Base-by-base conservation (phyloP, 2,797 vertebrate species). In the Sebastes minor region DNA sequence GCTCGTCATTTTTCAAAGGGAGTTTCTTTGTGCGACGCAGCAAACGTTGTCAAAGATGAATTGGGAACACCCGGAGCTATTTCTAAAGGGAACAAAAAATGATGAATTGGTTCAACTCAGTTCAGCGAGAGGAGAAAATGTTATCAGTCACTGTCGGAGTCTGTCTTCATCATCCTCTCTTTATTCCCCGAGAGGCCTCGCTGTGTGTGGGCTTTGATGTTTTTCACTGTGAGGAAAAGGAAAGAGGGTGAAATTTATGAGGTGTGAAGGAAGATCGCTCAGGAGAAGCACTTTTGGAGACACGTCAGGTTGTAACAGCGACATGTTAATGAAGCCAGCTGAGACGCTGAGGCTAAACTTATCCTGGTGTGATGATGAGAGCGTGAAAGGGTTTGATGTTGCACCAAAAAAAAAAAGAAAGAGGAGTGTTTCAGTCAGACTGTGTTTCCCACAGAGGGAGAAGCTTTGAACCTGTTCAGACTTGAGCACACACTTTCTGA, bases 401-500 rank as follows among this genome's bases (percentile, higher is more conserved):
- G 61, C 73, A 22, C 35, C 65, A 28, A 69, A 76, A 32, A 70
- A 32, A 70, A 23, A 70, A 61, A 57, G 59, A 70, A 23, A 70
- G 57, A 57, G 59, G 13, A 71, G 59, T 8, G 62, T 78, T 67
- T 82, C 20, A 64, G 70, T 74, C 22, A 25, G 18, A 70, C 16
- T 27, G 23, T 27, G 22, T 69, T 70, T 71, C 69, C 20, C 82
- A 78, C 57, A 42, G 32, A 28, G 20, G 22, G 61, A 68, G 71
- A 60, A 46, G 61, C n/a, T 28, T 56, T 72, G n/a, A 75, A 72
- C 79, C 14, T 86, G 87, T 84, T 74, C 52, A 75, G 63, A 80
- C 53, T 73, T 66, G 14, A 67, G 14, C 25, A 70, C 49, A 76
- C 9, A 13, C 20, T 56, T 6, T 46, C 42, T 57, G 33, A 46